Evolutionary conservation across 2,888 invertebrate species (phyloP), one percentile per base, ranked within the genome.

Genomic region (Hypselothyrea guttata): DNA sequence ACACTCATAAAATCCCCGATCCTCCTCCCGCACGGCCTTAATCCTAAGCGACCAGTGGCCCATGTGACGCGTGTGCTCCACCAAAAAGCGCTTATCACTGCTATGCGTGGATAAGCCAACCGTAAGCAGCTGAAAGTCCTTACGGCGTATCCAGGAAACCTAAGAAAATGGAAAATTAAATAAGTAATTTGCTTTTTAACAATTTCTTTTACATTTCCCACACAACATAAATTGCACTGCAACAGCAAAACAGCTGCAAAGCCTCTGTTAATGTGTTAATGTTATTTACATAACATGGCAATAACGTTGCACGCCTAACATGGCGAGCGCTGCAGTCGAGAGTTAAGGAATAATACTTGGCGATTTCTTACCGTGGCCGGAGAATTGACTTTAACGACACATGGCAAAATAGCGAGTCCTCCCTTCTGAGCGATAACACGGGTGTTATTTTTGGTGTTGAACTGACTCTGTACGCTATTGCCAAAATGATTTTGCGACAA

Each of bases 71-170:
- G 92, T 92, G 84, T 93, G 93, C 71, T 92, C 92, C 42, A 93
- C 92, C 86, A 92, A 90, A 88, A 93, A 93, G 45, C 93, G 90
- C 71, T 92, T 93, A 86, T 93, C 93, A 61, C 92, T 92, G 75
- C 92, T 92, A 86, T 93, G 93, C 9, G 93, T 93, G 51, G 92
- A 91, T 52, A 92, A 87, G 8, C 93, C 93, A 31, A 93, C 93
- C 11, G 93, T 93, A 46, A 93, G 89, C 62, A 93, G 89, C 86
- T 93, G 93, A 83, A 93, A 93, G 88, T 94, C 93, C 71, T 91
- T 91, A 78, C 93, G 91, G 44, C 93, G 89, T 62, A 94, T 93
- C 93, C 93, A 94, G 47, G 93, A 93, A 56, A 92, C 91, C 92
- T 92, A 28, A 2, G 27, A 56, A 38, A 30, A 22, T 22, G 22